A percentile compares a stretch with the other conserved stretches of the same genome.
Evolutionary conservation across 2,797 vertebrate species (phyloP).

Genomic region (Denticeps clupeoides): DNA sequence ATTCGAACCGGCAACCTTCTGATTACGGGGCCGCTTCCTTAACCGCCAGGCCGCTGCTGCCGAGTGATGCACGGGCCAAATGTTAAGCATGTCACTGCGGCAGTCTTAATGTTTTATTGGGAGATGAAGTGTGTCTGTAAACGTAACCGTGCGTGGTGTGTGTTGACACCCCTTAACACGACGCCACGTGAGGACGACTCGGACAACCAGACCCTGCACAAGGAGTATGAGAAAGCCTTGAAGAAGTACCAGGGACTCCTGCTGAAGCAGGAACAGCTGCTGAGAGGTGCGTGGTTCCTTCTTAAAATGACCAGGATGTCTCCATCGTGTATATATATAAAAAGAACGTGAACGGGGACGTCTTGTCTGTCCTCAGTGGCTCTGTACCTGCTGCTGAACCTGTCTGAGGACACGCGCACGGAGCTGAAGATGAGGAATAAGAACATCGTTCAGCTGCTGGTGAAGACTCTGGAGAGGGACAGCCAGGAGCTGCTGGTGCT

Average conservation of each 20-base stretch:
- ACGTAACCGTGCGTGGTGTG: neutral
- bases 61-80: too few species aligned
- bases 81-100: too few species aligned
- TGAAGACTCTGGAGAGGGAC: slow-evolving; percentile 79
- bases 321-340: neutral
- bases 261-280: slow-evolving; percentile 83
- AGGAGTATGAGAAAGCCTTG: slow-evolving; percentile 81
- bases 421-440: slow-evolving; percentile 96
- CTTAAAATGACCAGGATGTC: neutral
- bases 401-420: slow-evolving; percentile 82
- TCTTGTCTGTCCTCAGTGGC: slow-evolving; percentile 59
- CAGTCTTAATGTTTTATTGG: too few species aligned
- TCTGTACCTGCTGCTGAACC: slow-evolving; percentile 81
- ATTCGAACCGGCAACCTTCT: too few species aligned
- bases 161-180: slow-evolving; percentile 66
- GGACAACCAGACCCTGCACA: slow-evolving; percentile 78
- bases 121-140: too few species aligned
- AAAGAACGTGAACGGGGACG: neutral
- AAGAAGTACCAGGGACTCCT: slow-evolving; percentile 86
- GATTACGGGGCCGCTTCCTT: too few species aligned
- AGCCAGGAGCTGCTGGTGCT: slow-evolving; percentile 82
- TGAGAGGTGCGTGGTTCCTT: slow-evolving; percentile 65
- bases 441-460: slow-evolving; percentile 84
- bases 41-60: too few species aligned
- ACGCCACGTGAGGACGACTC: slow-evolving; percentile 74